Evolutionary conservation across 92 coral and sea anemone genomes (phyloP), one percentile per base, ranked within the genome.

Genomic region (Palythoa grandiflora): DNA sequence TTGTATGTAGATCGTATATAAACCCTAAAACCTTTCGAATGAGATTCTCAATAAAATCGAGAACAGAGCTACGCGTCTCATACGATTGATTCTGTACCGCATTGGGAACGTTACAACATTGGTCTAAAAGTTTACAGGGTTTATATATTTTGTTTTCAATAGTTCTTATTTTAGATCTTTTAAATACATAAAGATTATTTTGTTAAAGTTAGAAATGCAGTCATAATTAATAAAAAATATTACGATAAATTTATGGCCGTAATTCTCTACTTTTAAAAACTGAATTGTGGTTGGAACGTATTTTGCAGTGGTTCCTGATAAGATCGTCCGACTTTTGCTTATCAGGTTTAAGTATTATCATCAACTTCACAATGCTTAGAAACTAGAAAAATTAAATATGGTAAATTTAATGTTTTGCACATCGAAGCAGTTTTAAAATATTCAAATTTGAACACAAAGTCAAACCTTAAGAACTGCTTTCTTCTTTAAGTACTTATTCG

Each of bases 201-300:
- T 65, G 48, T 20, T 47, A 47, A 47, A 61, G 73, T 17, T 11
- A 63, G 60, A 68, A 77, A 6, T 68, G 60, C 48, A 68, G 66
- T 66, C 59, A 65, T 66, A 65, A 81, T 65, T 79, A 79, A 60
- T 60, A 17, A 63, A 44, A 20, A 51, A 76, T 37, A 54, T 28
- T 36, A 10, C 19, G 28, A 47, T 66, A 13, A 60, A 40, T 20
- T 21, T 5, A 21, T 81, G 60, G 68, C 48, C n/a, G 71, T 70
- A 19, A 80, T 17, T 80, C 85, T 17, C 9, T 8, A 61, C 61
- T 80, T 57, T 35, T 4, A 47, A 78, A 55, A 66, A 61, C 28
- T 28, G 28, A 2, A 13, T 0, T n/a, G 38, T 38, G 38, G 21
- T 63, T 63, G 1, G 70, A 39, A 17, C 3, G 38, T 17, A n/a